Percentiles rank a stretch among this genome's conserved stretches.
Conservation (phyloP, 2,797 vertebrate species). For the Hypotaenidia okinawae region DNA sequence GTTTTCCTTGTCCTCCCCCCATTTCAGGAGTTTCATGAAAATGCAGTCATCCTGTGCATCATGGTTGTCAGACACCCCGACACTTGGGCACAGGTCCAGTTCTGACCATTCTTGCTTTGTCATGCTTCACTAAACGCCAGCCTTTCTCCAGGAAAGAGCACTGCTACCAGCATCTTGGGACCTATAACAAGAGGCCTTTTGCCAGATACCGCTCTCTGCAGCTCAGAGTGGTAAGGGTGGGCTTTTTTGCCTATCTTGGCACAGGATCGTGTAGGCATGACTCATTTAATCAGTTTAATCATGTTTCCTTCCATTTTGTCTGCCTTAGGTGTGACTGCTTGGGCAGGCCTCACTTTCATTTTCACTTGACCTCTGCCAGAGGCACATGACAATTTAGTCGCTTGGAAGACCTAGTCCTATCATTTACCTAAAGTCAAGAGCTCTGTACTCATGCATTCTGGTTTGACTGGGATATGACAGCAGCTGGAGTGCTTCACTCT, state of each 20-base stretch:
- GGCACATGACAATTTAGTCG: background rate
- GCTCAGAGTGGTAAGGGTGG: background rate
- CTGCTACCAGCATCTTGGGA: constrained; percentile 14
- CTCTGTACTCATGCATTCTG: background rate
- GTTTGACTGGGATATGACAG: background rate
- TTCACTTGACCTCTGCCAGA: background rate
- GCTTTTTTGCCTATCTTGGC: constrained; percentile 36
- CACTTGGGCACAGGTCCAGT: background rate
- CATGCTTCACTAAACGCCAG: constrained; percentile 30
- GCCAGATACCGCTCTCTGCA: background rate
- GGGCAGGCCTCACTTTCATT: background rate
- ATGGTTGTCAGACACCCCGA: background rate
- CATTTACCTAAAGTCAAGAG: background rate
- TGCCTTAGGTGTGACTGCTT: background rate
- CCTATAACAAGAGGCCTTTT: background rate
- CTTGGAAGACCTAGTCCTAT: background rate
- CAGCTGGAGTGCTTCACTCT: background rate
- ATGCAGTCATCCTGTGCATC: background rate
- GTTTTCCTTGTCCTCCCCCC: background rate
- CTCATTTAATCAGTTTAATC: constrained; percentile 18
- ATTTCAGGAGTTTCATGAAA: background rate
- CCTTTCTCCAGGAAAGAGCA: constrained; percentile 22
- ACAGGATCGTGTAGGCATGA: background rate
- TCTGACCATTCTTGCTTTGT: constrained; percentile 26
- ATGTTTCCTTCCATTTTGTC: background rate